Evolutionary conservation across 2,113 vertebrate genomes (phyloP).

Genomic region (Melanotaenia duboulayi): DNA sequence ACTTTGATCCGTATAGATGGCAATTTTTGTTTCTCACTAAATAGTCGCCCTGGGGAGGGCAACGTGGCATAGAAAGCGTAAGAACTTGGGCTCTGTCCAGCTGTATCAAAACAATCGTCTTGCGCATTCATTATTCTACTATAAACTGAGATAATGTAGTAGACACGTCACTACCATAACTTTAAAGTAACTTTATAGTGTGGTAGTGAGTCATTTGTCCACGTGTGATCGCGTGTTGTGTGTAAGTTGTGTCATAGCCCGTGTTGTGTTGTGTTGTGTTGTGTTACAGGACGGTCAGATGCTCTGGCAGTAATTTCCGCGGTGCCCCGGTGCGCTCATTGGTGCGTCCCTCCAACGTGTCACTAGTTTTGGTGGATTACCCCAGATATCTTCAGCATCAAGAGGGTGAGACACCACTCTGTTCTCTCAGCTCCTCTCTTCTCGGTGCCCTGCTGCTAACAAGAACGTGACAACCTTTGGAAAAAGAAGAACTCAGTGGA

Average conservation of each 20-base stretch:
- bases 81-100: background rate
- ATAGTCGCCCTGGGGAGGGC: background rate
- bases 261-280: conserved; percentile 11
- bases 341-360: conserved; percentile 82
- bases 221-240: conserved; percentile 19
- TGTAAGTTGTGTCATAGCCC: conserved; percentile 16
- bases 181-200: background rate
- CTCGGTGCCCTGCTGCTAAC: conserved; percentile 50
- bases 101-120: background rate
- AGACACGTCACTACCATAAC: background rate
- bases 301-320: conserved; percentile 67
- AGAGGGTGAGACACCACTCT: conserved; percentile 60
- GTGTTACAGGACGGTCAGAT: conserved; percentile 30
- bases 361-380: conserved; percentile 85
- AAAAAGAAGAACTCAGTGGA: conserved; percentile 33
- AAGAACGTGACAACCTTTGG: conserved; percentile 23
- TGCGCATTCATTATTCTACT: background rate
- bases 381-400: conserved; percentile 75
- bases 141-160: background rate
- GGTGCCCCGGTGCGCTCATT: conserved; percentile 77
- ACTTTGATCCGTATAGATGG: conserved; percentile 35
- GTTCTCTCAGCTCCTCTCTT: conserved; percentile 43
- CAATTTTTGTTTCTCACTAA: conserved; percentile 5
- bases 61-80: conserved; percentile 20
- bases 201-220: conserved; percentile 15